A percentile compares a stretch with the other conserved stretches of the same genome.
phyloP scores from a whole-genome alignment of 2,113 vertebrate genomes.

The Crotalus viridis region DNA sequence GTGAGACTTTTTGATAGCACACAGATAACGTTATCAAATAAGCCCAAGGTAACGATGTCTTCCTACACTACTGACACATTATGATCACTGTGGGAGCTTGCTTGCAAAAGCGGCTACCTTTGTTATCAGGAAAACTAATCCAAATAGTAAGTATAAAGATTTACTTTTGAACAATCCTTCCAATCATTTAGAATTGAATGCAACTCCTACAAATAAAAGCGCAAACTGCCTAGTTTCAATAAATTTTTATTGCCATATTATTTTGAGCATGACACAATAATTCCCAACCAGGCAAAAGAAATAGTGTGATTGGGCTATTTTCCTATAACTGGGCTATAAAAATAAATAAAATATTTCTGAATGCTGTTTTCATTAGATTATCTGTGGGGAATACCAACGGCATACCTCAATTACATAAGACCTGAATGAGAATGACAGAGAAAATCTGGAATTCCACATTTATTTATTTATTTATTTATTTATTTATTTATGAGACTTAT shows the following conservation, averaged over 20 bases:
- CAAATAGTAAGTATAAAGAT: background rate
- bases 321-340: background rate
- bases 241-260: background rate
- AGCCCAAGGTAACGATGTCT: background rate
- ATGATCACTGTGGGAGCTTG: background rate
- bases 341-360: background rate
- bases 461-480: too few relatives aligned
- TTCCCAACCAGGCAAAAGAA: background rate
- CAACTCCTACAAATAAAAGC: constrained; percentile 55
- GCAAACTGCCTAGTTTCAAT: background rate
- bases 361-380: background rate
- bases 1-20: background rate
- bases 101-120: background rate
- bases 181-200: background rate
- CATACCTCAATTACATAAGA: background rate
- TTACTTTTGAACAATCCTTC: background rate
- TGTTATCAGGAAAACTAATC: background rate
- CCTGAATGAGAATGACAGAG: background rate
- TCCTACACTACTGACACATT: background rate
- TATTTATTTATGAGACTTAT: too few relatives aligned
- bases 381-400: background rate
- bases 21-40: background rate
- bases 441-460: background rate
- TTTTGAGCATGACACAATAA: background rate
- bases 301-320: background rate